These are phyloP conservation scores for Palythoa heliodiscus DNA, from an alignment of 92 coral and sea anemone genomes.

Conservation along the genomic window DNA sequence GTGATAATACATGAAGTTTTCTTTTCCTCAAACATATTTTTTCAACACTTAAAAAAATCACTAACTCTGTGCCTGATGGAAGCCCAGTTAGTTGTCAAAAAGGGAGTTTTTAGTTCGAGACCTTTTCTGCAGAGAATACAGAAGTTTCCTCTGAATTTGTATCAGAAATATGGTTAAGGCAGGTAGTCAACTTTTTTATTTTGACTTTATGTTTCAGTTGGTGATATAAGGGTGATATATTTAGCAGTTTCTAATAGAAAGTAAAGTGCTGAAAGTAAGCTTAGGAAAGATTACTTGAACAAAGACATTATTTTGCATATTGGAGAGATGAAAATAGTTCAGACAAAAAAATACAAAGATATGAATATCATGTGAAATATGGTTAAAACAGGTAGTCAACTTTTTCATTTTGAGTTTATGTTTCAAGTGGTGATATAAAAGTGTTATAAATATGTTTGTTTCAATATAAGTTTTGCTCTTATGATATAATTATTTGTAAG, in stretches of 20 bases:
- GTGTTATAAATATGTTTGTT: not conserved
- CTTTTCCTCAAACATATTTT: not conserved
- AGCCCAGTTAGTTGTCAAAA: conserved; percentile 18
- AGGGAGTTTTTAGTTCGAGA: conserved; percentile 50
- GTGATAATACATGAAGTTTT: not conserved
- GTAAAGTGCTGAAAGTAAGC: no score
- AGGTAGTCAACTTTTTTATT: conserved; percentile 47
- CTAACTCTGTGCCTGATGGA: conserved; percentile 60
- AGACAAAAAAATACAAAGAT: no score
- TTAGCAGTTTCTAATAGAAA: no score
- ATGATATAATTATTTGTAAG: not conserved
- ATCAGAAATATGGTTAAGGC: conserved; percentile 87
- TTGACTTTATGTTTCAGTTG: not conserved
- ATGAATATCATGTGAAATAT: conserved; percentile 34
- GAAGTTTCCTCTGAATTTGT: conserved; percentile 29
- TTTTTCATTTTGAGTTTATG: conserved; percentile 5
- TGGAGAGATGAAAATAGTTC: no score
- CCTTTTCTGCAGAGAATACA: conserved; percentile 56
- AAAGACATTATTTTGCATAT: no score
- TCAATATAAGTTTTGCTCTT: not conserved
- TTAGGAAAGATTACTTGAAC: no score
- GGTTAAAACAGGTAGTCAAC: conserved; percentile 81
- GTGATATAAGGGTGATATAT: not conserved
- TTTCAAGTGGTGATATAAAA: not conserved
- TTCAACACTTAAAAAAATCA: not conserved